phyloP scores from a whole-genome alignment of 1,140 invertebrate genomes.

The Pemphigus obesinymphae region DNA sequence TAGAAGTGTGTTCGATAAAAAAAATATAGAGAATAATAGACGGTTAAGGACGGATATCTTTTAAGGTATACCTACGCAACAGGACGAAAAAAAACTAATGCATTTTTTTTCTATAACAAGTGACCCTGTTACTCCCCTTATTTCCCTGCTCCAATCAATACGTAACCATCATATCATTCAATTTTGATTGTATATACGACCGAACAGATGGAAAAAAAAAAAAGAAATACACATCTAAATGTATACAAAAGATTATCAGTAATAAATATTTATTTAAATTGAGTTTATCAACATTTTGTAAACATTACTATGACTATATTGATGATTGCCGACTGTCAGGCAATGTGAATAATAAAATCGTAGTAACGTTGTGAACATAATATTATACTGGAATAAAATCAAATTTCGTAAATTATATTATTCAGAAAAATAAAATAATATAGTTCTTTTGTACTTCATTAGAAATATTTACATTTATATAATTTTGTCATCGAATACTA shows the following conservation, averaged over 20 bases:
- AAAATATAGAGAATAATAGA: not conserved
- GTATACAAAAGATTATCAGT: not conserved
- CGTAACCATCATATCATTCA: not conserved
- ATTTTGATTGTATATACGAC: not conserved
- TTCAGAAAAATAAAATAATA: too few relatives aligned
- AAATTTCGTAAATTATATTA: too few relatives aligned
- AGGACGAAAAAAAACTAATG: not conserved
- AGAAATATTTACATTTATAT: too few relatives aligned
- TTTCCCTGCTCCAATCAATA: too few relatives aligned
- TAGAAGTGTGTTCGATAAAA: not conserved
- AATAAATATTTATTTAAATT: conserved; percentile 24
- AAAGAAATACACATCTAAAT: not conserved
- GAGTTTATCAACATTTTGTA: conserved; percentile 6
- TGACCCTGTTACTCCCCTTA: not conserved
- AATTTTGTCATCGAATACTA: too few relatives aligned
- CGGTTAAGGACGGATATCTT: not conserved
- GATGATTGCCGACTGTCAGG: not conserved
- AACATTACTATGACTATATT: conserved; percentile 7
- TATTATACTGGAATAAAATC: too few relatives aligned
- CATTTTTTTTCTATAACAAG: not conserved
- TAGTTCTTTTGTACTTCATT: too few relatives aligned
- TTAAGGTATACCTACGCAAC: not conserved
- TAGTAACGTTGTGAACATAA: too few relatives aligned
- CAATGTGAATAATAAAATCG: not conserved
- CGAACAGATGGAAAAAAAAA: too few relatives aligned